Percentiles rank a stretch among this genome's conserved stretches.
Conservation (phyloP, 2,797 vertebrate genomes). For the Hylomyscus alleni region DNA sequence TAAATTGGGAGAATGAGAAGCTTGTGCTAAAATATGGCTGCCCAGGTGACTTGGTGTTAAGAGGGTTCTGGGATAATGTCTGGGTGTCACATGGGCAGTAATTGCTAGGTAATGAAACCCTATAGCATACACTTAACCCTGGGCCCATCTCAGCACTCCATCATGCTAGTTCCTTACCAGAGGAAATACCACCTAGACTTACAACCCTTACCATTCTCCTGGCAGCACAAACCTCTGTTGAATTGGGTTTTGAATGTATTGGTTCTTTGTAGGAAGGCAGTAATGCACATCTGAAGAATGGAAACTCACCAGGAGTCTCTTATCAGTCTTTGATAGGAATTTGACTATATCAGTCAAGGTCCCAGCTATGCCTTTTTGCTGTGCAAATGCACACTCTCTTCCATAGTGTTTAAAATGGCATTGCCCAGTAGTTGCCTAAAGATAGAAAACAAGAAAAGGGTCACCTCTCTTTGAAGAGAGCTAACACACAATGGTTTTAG, state of each 20-base stretch:
- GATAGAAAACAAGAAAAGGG: slow-evolving; percentile 19
- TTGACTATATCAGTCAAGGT: slow-evolving; percentile 92
- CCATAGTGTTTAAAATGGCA: slow-evolving; percentile 90
- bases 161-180: neutral
- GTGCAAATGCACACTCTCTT: slow-evolving; percentile 89
- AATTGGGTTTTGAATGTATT: slow-evolving; percentile 1
- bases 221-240: neutral
- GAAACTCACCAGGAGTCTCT: slow-evolving; percentile 92
- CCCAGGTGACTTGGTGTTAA: neutral
- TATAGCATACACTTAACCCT: neutral
- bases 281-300: neutral
- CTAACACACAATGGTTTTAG: slow-evolving; percentile 10
- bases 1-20: slow-evolving; percentile 12
- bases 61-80: neutral
- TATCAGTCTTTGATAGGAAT: slow-evolving; percentile 92
- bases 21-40: neutral
- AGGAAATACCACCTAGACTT: neutral
- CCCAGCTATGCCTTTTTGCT: slow-evolving; percentile 84
- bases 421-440: slow-evolving; percentile 90
- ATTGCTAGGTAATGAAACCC: neutral
- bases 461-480: neutral
- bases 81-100: neutral
- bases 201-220: neutral
- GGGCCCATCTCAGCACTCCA: neutral
- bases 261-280: neutral